These are phyloP conservation scores for Drosophila phalerata DNA, from an alignment of 2,888 invertebrate species.

Conservation along the genomic window DNA sequence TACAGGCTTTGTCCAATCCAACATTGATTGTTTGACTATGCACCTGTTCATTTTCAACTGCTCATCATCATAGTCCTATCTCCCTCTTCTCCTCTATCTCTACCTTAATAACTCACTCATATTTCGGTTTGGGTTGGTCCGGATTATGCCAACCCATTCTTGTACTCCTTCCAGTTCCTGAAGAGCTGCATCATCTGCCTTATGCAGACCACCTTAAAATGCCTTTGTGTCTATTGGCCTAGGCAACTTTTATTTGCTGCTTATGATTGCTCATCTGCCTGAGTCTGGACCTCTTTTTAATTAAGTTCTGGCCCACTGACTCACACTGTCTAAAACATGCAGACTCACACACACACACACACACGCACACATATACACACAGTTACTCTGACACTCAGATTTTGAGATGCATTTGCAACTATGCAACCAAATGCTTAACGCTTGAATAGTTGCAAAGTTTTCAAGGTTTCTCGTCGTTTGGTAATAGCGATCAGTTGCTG, in stretches of 20 bases:
- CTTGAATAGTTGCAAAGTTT: conserved; percentile 60
- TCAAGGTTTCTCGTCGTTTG: conserved; percentile 58
- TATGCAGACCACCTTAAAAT: conserved; percentile 4
- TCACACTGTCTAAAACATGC: conserved; percentile 1
- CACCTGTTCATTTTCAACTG: not conserved
- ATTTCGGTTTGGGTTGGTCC: conserved; percentile 18
- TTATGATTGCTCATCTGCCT: conserved; percentile 46
- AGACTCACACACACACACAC: not conserved
- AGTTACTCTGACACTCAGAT: conserved; percentile 16
- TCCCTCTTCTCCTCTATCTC: not conserved
- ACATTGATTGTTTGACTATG: not conserved
- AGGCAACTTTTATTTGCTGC: conserved; percentile 39
- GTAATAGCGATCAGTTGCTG: conserved; percentile 71
- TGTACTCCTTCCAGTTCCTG: no score
- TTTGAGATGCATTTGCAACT: conserved; percentile 41
- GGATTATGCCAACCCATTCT: not conserved
- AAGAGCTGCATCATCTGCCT: not conserved
- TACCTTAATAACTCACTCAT: not conserved
- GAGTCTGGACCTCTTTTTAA: conserved; percentile 54
- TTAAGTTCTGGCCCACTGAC: conserved; percentile 55
- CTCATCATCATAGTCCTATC: not conserved
- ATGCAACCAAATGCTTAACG: conserved; percentile 49
- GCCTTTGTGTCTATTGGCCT: conserved; percentile 34
- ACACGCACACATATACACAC: not conserved
- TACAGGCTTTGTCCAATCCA: no score